Base-by-base conservation (phyloP, 2,888 invertebrate genomes). In the Automeris io region DNA sequence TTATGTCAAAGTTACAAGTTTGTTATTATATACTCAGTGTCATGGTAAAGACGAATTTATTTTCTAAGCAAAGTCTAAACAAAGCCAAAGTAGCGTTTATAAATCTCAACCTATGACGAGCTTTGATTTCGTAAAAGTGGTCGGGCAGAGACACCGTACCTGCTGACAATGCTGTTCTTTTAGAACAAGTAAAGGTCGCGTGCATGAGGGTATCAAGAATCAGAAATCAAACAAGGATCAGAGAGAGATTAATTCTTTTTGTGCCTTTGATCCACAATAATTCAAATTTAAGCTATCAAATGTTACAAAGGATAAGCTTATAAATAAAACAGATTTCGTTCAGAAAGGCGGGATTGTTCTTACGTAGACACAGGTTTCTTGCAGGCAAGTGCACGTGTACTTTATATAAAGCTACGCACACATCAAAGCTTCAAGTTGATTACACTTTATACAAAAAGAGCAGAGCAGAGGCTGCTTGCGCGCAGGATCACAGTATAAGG, bases 381-480 rank as follows among this genome's bases (percentile, higher is more conserved):
- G 25, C 11, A 35, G 46, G 51, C 46, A 36, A 52, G 50, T 67
- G 61, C 68, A 71, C 68, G 64, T 70, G 66, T 63, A 50, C 41
- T 49, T 53, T 56, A 49, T 51, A 53, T 50, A 51, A 65, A 57
- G 42, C 45, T 51, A 65, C 68, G 43, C 70, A 71, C 68, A 73
- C 70, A 70, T 50, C 46, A 47, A 53, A 47, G 53, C 53, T 40
- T 45, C 51, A 62, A 64, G 67, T 70, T 70, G 73, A 70, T 70
- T 68, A 66, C 60, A 71, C 70, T 70, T 73, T 74, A 74, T 71
- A 79, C 73, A 83, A 85, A 83, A 82, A 75, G 77, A 82, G 70
- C 77, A 81, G 78, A 72, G 64, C 67, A 77, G 78, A 80, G 81
- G 80, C 82, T 80, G 81, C 80, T 79, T 83, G 83, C 76, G 82